Evolutionary conservation across 2,797 vertebrate species (phyloP).

Genomic region (Heterohyrax brucei): DNA sequence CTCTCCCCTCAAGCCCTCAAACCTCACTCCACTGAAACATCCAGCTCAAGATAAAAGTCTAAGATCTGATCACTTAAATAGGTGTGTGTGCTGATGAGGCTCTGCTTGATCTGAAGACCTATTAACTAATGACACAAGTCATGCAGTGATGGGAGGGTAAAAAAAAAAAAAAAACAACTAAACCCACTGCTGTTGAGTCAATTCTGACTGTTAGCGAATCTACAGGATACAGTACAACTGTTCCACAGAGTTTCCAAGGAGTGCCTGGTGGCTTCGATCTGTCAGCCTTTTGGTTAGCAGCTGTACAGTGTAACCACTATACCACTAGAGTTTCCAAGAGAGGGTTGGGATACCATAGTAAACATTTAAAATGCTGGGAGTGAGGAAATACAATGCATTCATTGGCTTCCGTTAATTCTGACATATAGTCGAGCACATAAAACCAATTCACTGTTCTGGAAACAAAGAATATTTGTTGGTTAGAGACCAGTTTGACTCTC

Average conservation of each 20-base stretch:
- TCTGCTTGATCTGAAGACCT: background rate
- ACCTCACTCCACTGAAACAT: background rate
- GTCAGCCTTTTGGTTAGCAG: no score
- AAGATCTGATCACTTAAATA: background rate
- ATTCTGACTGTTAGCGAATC: no score
- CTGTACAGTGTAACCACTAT: no score
- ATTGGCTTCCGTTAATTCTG: conserved; percentile 10
- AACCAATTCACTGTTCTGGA: background rate
- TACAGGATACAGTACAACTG: no score
- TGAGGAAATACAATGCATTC: background rate
- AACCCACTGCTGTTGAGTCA: no score
- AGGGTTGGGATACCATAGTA: background rate
- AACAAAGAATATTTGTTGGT: background rate
- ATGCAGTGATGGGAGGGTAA: no score
- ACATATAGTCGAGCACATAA: background rate
- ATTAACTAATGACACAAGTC: no score
- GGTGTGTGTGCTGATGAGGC: background rate
- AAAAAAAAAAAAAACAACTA: no score
- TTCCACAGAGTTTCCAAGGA: no score
- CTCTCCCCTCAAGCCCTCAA: background rate
- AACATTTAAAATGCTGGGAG: background rate
- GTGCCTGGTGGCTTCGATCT: no score
- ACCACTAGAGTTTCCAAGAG: no score
- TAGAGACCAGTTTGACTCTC: background rate
- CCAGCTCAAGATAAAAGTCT: background rate